These are phyloP conservation scores for pig (Sus scrofa) DNA, from an alignment of 2,113 vertebrate genomes.

Conservation along the genomic window T2T-Sscrofa CM000829.6:52645001-52645500, in stretches of 20 bases:
- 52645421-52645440: background rate
- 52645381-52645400: background rate
- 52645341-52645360: background rate
- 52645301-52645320: background rate
- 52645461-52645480: background rate
- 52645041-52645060: background rate
- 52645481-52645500: background rate
- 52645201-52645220: slow-evolving; percentile 36
- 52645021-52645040: slow-evolving; percentile 50
- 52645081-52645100: slow-evolving; percentile 50
- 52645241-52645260: slow-evolving; percentile 40
- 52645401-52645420: background rate
- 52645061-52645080: slow-evolving; percentile 55
- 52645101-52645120: slow-evolving; percentile 41
- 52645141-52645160: slow-evolving; percentile 43
- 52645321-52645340: background rate
- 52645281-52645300: background rate
- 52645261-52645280: slow-evolving; percentile 8
- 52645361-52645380: background rate
- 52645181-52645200: background rate
- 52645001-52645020: slow-evolving; percentile 46
- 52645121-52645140: slow-evolving; percentile 63
- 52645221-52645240: background rate
- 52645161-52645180: background rate
- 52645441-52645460: background rate